Evolutionary conservation across 2,113 vertebrate species (phyloP), one percentile per base, ranked within the genome.

Genomic region (Siniperca chuatsi): DNA sequence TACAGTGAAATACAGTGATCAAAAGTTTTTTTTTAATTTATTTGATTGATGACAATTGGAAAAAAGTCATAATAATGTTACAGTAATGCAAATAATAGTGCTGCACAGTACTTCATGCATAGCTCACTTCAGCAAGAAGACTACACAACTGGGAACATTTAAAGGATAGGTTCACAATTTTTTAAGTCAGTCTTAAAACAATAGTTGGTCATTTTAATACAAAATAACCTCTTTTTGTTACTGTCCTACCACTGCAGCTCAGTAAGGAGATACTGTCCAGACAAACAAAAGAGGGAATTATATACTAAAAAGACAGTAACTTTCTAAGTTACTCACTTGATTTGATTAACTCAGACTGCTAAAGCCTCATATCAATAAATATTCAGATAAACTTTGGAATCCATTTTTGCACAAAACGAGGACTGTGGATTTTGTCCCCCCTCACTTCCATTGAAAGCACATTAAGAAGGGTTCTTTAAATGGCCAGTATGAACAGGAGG

Each of bases 21-120:
- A 75, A 67, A 75, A 74, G 71, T 44, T 60, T 13, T 80, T 80
- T 50, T 37, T 75, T 33, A 10, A 44, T 35, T 13, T 68, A 37
- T 10, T 29, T 75, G 44, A 71, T 60, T 35, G 55, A 70, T 79
- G 33, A 33, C n/a, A 15, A 52, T 62, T 37, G 3, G 12, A 48
- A 40, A 29, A 40, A 46, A 55, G 33, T 64, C 21, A 44, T 73
- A 8, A 16, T 66, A n/a, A 54, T 46, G 18, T 54, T 37, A 60
- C 7, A 60, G 9, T 29, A 40, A 48, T 25, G 40, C 33, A 58
- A 25, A 25, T 23, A 57, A 25, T 72, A 46, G 35, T 12, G 4
- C 37, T 23, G n/a, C 42, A 48, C n/a, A 8, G 42, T 46, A 8
- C 3, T 7, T 25, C 23, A 1, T 13, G 21, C 40, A 11, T 42